These are phyloP conservation scores for Vulpes lagopus DNA, from an alignment of 2,113 vertebrate genomes.

Conservation along the genomic window DNA sequence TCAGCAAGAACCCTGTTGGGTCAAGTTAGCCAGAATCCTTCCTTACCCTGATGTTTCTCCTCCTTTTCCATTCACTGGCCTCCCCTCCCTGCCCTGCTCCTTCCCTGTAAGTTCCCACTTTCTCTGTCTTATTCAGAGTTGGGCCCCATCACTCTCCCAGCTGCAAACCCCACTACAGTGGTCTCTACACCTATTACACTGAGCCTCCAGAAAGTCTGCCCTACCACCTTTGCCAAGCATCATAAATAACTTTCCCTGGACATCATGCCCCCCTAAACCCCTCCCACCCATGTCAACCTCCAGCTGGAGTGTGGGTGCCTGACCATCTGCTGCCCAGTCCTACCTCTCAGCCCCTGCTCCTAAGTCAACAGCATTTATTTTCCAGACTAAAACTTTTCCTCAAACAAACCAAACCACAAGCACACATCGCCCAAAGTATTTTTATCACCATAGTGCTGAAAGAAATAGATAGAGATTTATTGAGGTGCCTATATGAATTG, in stretches of 20 bases:
- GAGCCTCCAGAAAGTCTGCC: background rate
- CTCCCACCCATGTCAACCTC: background rate
- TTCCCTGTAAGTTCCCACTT: background rate
- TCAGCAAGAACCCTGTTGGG: background rate
- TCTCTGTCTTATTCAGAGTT: too few relatives aligned
- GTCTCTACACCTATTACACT: accelerated
- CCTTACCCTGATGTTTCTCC: background rate
- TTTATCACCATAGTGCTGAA: background rate
- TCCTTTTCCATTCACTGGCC: background rate
- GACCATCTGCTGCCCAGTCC: too few relatives aligned
- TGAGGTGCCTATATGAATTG: background rate
- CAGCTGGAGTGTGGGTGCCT: background rate
- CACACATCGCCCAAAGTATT: background rate
- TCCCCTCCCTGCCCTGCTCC: background rate
- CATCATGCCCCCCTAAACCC: accelerated
- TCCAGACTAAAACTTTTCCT: background rate
- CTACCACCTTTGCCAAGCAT: background rate
- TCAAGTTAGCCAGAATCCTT: background rate
- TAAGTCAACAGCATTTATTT: background rate
- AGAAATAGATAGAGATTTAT: background rate
- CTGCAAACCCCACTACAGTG: background rate
- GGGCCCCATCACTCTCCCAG: accelerated
- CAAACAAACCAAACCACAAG: background rate
- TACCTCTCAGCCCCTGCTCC: background rate
- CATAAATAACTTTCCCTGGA: background rate